Conservation (phyloP, 1,140 invertebrate species). For the Triops cancriformis region DNA sequence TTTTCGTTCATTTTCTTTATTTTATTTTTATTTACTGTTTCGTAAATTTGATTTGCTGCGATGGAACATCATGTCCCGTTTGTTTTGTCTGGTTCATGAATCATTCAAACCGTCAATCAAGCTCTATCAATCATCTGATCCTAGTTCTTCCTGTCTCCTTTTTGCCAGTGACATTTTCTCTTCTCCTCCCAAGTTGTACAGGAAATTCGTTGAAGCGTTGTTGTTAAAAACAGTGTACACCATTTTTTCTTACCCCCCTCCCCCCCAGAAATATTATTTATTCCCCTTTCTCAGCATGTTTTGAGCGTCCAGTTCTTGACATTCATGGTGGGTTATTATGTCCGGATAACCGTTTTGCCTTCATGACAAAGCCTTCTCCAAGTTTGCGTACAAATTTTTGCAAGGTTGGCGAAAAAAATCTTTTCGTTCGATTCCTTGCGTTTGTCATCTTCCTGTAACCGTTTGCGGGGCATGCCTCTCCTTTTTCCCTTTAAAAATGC, state of each 20-base stretch:
- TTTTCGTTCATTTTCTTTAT: background rate
- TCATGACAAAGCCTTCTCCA: constrained; percentile 13
- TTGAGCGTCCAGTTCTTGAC: constrained; percentile 12
- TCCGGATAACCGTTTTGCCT: constrained; percentile 12
- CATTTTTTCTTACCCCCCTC: background rate
- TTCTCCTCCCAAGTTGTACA: background rate
- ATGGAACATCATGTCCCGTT: background rate
- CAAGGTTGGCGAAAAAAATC: constrained; percentile 6
- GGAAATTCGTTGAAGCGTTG: background rate
- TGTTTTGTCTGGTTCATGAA: background rate
- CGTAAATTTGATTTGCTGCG: background rate
- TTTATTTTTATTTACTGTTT: background rate
- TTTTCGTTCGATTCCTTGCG: background rate
- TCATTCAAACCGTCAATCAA: constrained; percentile 1
- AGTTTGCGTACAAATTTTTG: constrained; percentile 14
- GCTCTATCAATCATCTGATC: background rate
- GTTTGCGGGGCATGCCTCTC: background rate
- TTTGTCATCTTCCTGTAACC: background rate
- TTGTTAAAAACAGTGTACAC: background rate
- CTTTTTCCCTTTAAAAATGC: background rate
- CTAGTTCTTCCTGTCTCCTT: background rate
- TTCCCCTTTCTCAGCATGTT: background rate
- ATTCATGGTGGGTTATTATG: constrained; percentile 10
- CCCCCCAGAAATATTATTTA: background rate
- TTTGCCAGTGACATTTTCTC: background rate